Base-by-base conservation (phyloP, 2,113 vertebrate species). In the Dissostichus mawsoni region DNA sequence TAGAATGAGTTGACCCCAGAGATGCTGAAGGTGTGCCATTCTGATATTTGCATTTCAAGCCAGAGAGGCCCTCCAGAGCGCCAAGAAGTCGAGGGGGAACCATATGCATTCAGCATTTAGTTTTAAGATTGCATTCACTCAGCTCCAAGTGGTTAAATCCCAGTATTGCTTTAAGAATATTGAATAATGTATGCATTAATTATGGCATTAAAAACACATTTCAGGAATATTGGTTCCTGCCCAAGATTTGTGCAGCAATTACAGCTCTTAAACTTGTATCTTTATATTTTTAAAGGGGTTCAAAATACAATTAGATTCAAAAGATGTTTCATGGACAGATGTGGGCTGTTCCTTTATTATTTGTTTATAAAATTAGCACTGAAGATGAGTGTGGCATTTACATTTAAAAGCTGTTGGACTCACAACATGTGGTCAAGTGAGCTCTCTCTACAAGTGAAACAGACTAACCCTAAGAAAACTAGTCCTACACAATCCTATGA, bases 1-100 rank as follows among this genome's bases (percentile, higher is more conserved):
- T 77, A 76, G 86, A 91, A 88, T 81, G 80, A 81, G 68, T 78
- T 81, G 66, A 55, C 86, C 67, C 70, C 66, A 20, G 87, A 83
- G 89, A 87, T 70, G 65, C 65, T 55, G 36, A 20, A 67, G 83
- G 84, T 89, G 81, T 83, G 86, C 87, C 70, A 77, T 41, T 75
- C 77, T 53, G 44, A 12, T 84, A 83, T 82, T 84, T 78, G 69
- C 53, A 70, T 85, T 78, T 76, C 58, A 68, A 80, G 76, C 82
- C 72, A 69, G 23, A 72, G 8, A 74, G 73, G 65, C 66, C 36
- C 59, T 78, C 11, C 75, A 70, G 3, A 25, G 23, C 44, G 55
- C 68, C 62, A 77, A 61, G 69, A 79, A 67, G 73, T 70, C 18
- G 17, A 55, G 58, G 66, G 76, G 69, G 69, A 76, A 44, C 58